Conservation (phyloP, 2,888 invertebrate species). For the Clepsis dumicolana region DNA sequence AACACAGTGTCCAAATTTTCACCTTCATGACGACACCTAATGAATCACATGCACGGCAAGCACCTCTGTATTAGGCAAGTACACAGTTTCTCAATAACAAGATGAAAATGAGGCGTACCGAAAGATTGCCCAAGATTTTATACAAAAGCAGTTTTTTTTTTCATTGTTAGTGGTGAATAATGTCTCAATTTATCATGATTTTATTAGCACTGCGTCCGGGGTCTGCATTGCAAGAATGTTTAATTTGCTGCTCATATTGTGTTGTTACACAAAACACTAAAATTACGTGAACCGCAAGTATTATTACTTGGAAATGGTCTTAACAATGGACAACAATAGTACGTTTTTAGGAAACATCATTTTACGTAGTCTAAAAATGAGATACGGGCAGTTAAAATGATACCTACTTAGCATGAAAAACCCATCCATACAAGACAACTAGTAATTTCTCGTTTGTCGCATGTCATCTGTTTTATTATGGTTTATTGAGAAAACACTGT, state of each 20-base stretch:
- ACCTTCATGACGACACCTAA: too few species aligned
- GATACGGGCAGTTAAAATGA: too few species aligned
- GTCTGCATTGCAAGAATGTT: constrained; percentile 4
- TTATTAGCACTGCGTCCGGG: constrained; percentile 10
- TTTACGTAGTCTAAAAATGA: too few species aligned
- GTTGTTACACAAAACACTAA: constrained; percentile 2
- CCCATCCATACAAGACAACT: too few species aligned
- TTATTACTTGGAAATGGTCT: neutral
- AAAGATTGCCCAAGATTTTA: neutral
- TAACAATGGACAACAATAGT: neutral
- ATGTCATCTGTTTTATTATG: too few species aligned
- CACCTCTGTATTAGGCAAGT: too few species aligned
- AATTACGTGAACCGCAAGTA: neutral
- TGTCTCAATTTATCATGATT: constrained; percentile 1
- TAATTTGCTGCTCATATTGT: constrained; percentile 4
- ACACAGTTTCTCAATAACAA: neutral
- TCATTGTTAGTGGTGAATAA: neutral
- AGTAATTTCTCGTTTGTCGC: too few species aligned
- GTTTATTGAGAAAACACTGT: too few species aligned
- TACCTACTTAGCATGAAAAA: too few species aligned
- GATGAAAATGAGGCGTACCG: neutral
- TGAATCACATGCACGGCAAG: too few species aligned
- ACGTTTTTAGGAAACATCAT: neutral
- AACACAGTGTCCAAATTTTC: too few species aligned
- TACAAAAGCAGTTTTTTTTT: neutral